A percentile compares a stretch with the other conserved stretches of the same genome.
These are phyloP conservation scores for Noctua janthe DNA, from an alignment of 2,888 invertebrate genomes.

Conservation along the genomic window DNA sequence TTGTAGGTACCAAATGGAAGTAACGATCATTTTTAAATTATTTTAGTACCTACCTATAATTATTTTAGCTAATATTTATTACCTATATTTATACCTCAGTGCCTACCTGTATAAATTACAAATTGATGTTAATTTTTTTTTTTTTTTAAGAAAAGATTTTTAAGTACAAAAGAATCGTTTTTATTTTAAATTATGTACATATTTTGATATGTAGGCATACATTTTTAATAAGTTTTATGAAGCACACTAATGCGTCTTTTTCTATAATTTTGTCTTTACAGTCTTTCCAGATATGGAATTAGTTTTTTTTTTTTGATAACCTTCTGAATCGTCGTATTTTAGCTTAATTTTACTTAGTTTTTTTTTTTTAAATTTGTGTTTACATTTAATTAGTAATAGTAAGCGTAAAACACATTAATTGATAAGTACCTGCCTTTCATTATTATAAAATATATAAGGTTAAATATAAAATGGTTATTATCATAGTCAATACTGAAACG, in stretches of 20 bases:
- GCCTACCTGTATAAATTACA: neutral
- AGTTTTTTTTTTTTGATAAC: neutral
- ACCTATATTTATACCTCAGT: neutral
- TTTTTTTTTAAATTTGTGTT: neutral
- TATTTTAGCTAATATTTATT: neutral
- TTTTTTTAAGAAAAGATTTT: neutral
- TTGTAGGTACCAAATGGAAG: slow-evolving; percentile 44
- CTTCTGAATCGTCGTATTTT: neutral
- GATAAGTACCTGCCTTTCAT: neutral
- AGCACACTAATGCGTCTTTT: neutral
- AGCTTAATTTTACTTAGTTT: neutral
- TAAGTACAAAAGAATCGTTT: neutral
- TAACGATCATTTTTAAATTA: slow-evolving; percentile 15
- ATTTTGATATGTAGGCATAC: slow-evolving; percentile 8
- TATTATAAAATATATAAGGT: neutral
- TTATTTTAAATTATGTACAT: neutral
- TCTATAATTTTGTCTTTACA: neutral
- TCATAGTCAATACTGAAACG: neutral
- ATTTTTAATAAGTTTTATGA: neutral
- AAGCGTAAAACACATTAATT: neutral
- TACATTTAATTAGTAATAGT: neutral
- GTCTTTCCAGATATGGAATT: neutral
- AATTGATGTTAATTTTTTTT: neutral
- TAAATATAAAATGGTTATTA: neutral
- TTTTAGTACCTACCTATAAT: slow-evolving; percentile 6